Evolutionary conservation across 2,888 invertebrate genomes (phyloP).

Genomic region (Stomorhina lunata): DNA sequence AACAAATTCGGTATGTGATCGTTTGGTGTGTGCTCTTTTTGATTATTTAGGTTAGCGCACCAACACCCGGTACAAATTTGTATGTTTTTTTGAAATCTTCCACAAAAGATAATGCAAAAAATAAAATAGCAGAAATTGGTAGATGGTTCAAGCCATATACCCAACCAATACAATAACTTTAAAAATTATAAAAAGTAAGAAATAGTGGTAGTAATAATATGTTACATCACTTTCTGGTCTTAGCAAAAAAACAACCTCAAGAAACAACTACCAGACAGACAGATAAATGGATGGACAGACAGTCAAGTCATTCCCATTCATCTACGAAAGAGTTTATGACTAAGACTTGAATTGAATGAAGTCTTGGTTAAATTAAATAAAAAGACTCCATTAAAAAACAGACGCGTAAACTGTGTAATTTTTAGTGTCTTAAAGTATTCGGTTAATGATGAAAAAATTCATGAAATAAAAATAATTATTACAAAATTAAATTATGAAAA

Average conservation of each 20-base stretch:
- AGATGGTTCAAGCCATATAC: conserved; percentile 42
- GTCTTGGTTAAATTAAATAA: background rate
- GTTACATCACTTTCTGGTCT: conserved; percentile 40
- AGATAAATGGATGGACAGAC: no score
- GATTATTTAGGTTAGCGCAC: conserved; percentile 46
- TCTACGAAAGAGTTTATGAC: no score
- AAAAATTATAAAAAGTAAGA: background rate
- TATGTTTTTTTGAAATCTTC: background rate
- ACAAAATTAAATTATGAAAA: background rate
- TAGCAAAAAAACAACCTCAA: background rate
- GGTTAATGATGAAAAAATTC: background rate
- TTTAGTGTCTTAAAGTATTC: conserved; percentile 14
- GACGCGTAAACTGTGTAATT: background rate
- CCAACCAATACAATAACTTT: conserved; percentile 18
- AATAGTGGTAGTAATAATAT: background rate
- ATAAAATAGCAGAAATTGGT: background rate
- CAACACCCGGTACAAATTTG: conserved; percentile 37
- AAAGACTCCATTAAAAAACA: background rate
- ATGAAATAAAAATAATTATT: background rate
- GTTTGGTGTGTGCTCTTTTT: background rate
- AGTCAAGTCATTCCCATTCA: background rate
- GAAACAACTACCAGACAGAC: background rate
- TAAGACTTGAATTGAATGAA: no score
- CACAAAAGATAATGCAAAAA: background rate
- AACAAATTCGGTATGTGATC: background rate